These are phyloP conservation scores for Protonibea diacanthus DNA, from an alignment of 2,797 vertebrate genomes.

Conservation along the genomic window DNA sequence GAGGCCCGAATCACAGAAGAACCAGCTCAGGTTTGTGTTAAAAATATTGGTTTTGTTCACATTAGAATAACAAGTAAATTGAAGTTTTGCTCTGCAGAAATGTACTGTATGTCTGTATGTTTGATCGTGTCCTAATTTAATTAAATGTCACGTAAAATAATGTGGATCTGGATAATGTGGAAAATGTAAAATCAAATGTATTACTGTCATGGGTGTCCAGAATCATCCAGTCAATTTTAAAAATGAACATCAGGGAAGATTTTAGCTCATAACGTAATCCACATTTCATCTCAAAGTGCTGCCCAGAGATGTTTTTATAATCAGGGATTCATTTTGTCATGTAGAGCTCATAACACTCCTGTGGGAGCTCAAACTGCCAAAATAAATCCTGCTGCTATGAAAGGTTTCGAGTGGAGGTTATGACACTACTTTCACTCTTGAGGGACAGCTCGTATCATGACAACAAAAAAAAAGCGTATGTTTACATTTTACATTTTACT, in stretches of 20 bases:
- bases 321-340: background rate
- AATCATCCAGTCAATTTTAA: background rate
- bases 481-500: background rate
- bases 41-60: background rate
- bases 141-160: background rate
- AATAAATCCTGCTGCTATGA: conserved; percentile 2
- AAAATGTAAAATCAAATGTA: background rate
- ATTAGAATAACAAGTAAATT: no score
- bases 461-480: background rate
- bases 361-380: background rate
- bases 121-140: background rate
- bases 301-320: conserved; percentile 1
- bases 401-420: background rate
- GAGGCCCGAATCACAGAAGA: conserved; percentile 55
- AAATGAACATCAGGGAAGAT: background rate
- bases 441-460: background rate
- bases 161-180: no score
- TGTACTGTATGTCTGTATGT: background rate
- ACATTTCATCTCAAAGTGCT: background rate
- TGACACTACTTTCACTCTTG: background rate
- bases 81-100: background rate
- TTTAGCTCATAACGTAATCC: background rate
- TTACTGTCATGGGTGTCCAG: background rate
- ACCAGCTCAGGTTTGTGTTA: conserved; percentile 58
- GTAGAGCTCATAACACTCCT: background rate